Evolutionary conservation across 2,113 vertebrate genomes (phyloP), one percentile per base, ranked within the genome.

Genomic region (Laticauda laticaudata): DNA sequence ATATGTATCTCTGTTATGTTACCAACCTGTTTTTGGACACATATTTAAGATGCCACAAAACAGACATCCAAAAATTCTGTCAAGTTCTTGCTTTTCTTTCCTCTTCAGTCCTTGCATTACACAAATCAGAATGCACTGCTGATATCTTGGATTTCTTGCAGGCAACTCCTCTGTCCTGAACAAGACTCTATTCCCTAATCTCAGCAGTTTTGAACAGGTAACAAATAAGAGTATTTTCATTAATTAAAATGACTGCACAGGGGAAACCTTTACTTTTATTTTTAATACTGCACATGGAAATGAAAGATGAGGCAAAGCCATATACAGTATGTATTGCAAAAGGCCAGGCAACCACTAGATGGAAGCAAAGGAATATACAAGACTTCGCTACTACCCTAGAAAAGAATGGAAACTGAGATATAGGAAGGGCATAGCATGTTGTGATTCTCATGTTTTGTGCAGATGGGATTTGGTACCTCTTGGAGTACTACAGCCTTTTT

Each of bases 101-200:
- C 11, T 21, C 45, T 59, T 43, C 29, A 3, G 8, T 48, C 23
- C 45, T 91, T 53, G 54, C n/a, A 53, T 24, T 10, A 29, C 64
- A 55, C 24, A 53, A 39, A 91, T 6, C 23, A 87, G 85, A 24
- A 29, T 9, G 51, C 51, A 51, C 11, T 48, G 12, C 18, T 57
- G 26, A 86, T 81, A 54, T 15, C 53, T 86, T 61, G 56, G 56
- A 29, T 55, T 24, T 20, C 51, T 96, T 91, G 26, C 95, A 97
- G 97, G 89, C 91, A 95, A 92, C 43, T 91, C 61, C 86, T 92
- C 93, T 0, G 1, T 90, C 88, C 43, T 89, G 92, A 97, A 97
- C 0, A 11, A 89, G 91, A 96, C 95, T 0, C 29, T 0, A 0
- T 75, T 92, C 45, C 9, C 20, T 1, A 54, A 2, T 0, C 1